phyloP scores from a whole-genome alignment of 2,797 vertebrate genomes.

The Melanotaenia maccullochi region DNA sequence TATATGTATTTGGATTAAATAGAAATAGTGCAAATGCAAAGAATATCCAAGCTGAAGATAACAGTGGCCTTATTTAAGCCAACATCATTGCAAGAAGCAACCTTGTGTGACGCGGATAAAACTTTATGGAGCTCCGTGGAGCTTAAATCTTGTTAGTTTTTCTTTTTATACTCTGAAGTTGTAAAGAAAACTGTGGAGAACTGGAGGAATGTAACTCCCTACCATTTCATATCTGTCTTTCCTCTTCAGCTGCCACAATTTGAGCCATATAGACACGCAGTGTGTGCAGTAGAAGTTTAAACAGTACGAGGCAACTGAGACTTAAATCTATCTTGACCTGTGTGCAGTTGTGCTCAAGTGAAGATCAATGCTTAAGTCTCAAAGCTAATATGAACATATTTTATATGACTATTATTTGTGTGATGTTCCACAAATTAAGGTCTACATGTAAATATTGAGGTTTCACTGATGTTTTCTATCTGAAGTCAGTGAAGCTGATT shows the following conservation, averaged over 20 bases:
- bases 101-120: constrained; percentile 45
- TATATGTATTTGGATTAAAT: constrained; percentile 72
- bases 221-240: constrained; percentile 60
- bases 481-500: constrained; percentile 44
- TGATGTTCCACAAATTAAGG: constrained; percentile 42
- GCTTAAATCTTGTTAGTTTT: constrained; percentile 43
- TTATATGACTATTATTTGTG: constrained; percentile 55
- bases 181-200: constrained; percentile 74
- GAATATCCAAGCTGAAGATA: constrained; percentile 52
- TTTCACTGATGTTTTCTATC: constrained; percentile 34
- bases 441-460: constrained; percentile 23
- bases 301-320: constrained; percentile 43
- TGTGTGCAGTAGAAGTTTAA: constrained; percentile 45
- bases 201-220: constrained; percentile 70
- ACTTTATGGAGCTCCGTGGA: constrained; percentile 46
- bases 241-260: constrained; percentile 59
- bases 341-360: constrained; percentile 54
- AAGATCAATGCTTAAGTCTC: constrained; percentile 46
- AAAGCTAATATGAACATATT: constrained; percentile 50
- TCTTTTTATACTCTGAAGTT: constrained; percentile 62
- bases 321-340: constrained; percentile 50
- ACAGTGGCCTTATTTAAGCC: constrained; percentile 57
- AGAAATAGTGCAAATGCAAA: constrained; percentile 44
- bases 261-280: constrained; percentile 73
- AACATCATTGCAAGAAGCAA: constrained; percentile 48